These are phyloP conservation scores for Channa argus DNA, from an alignment of 2,113 vertebrate species.

Conservation along the genomic window DNA sequence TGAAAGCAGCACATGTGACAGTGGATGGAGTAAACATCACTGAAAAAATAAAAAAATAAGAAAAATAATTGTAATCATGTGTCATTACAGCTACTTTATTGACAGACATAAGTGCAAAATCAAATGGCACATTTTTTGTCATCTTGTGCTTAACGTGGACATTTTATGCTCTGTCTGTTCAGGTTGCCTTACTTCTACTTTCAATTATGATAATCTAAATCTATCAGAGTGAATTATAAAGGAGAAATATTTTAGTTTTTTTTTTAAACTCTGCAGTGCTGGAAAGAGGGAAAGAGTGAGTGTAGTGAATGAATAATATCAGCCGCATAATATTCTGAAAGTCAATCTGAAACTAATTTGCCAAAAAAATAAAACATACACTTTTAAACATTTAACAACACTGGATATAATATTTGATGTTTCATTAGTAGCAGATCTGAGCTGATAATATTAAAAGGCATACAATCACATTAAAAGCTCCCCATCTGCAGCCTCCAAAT, in stretches of 20 bases:
- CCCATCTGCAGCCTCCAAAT: constrained; percentile 68
- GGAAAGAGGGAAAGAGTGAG: constrained; percentile 4
- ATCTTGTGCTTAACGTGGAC: constrained; percentile 62
- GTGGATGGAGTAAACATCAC: constrained; percentile 61
- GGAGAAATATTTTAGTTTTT: constrained; percentile 45
- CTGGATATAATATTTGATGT: background rate
- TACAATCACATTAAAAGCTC: constrained; percentile 48
- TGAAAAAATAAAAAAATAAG: background rate
- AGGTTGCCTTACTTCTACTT: constrained; percentile 63
- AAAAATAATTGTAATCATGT: constrained; percentile 66
- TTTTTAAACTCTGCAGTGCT: constrained; percentile 40
- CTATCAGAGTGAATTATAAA: constrained; percentile 60
- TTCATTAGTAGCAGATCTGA: too few relatives aligned
- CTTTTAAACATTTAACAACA: background rate
- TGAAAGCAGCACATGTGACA: constrained; percentile 59
- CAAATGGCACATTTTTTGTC: constrained; percentile 55
- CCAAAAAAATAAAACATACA: background rate
- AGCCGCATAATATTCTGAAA: background rate
- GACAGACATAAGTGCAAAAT: constrained; percentile 62
- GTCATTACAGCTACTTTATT: constrained; percentile 70
- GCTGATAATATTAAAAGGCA: background rate
- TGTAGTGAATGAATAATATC: constrained; percentile 10
- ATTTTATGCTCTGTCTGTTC: constrained; percentile 67
- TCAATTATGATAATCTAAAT: constrained; percentile 70
- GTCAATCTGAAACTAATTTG: background rate